Percentiles rank a stretch among this genome's conserved stretches.
Conservation (phyloP, 1,140 invertebrate species). For the Caerostris extrusa region DNA sequence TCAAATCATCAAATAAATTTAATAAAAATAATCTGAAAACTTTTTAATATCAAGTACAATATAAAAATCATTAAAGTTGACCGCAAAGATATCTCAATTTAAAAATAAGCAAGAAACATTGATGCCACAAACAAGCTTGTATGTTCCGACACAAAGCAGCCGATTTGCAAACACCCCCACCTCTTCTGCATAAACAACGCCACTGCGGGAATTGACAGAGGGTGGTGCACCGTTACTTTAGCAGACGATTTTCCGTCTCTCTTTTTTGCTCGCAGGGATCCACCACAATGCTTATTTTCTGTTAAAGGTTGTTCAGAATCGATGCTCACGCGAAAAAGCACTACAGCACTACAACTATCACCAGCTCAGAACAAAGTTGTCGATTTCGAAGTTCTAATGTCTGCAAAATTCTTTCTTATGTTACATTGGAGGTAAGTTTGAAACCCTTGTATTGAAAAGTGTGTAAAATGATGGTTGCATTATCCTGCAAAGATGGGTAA, state of each 20-base stretch:
- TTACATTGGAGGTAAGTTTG: neutral
- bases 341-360: neutral
- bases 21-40: too few species aligned
- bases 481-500: too few species aligned
- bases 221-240: constrained; percentile 17
- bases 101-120: too few species aligned
- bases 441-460: neutral
- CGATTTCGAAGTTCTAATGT: neutral
- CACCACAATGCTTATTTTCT: constrained; percentile 34
- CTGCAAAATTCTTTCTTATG: neutral
- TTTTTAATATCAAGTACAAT: too few species aligned
- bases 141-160: neutral
- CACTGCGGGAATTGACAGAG: constrained; percentile 52
- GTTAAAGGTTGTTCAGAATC: neutral
- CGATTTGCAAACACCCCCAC: neutral
- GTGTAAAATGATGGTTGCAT: neutral
- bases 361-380: neutral
- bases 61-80: too few species aligned
- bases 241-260: constrained; percentile 11
- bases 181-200: constrained; percentile 14
- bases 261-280: constrained; percentile 22
- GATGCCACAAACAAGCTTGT: too few species aligned
- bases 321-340: neutral
- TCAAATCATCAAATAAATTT: too few species aligned
- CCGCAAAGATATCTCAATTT: too few species aligned